Conservation (phyloP, 2,888 invertebrate species). For the Drosophila dives region DNA sequence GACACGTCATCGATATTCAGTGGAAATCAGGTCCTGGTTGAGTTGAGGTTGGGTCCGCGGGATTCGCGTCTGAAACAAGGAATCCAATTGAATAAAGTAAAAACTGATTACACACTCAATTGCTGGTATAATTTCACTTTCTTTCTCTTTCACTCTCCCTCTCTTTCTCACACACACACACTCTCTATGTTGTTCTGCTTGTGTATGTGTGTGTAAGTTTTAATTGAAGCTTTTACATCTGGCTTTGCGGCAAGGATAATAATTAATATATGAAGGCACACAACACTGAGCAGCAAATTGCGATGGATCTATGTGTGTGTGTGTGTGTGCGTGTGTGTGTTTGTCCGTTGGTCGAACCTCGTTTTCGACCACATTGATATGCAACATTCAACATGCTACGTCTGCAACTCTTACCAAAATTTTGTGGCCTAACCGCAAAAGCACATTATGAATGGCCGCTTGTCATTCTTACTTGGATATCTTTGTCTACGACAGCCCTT, state of each 20-base stretch:
- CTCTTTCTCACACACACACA: constrained; percentile 10
- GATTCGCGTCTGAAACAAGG: constrained; percentile 2
- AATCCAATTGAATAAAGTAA: constrained; percentile 52
- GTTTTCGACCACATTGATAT: constrained; percentile 37
- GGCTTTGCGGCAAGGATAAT: constrained; percentile 72
- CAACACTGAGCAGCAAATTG: background rate
- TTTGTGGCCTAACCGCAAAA: constrained; percentile 54
- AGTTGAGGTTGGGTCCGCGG: background rate
- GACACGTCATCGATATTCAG: constrained; percentile 2
- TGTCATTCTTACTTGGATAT: constrained; percentile 10
- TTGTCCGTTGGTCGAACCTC: constrained; percentile 4
- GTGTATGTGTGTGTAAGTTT: constrained; percentile 52
- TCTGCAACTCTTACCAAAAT: constrained; percentile 35
- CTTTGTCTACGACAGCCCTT: background rate
- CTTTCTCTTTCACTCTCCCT: background rate
- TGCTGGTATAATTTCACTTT: constrained; percentile 24
- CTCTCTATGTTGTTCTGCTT: constrained; percentile 18
- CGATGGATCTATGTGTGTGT: background rate
- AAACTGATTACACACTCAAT: constrained; percentile 56
- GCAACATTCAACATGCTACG: constrained; percentile 29
- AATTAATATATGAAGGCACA: constrained; percentile 73
- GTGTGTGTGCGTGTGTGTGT: background rate
- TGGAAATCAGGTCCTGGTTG: constrained; percentile 23
- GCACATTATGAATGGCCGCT: constrained; percentile 43
- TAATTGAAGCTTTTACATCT: constrained; percentile 77